Conservation (phyloP, 2,888 invertebrate species). For the Morpho deidamia region DNA sequence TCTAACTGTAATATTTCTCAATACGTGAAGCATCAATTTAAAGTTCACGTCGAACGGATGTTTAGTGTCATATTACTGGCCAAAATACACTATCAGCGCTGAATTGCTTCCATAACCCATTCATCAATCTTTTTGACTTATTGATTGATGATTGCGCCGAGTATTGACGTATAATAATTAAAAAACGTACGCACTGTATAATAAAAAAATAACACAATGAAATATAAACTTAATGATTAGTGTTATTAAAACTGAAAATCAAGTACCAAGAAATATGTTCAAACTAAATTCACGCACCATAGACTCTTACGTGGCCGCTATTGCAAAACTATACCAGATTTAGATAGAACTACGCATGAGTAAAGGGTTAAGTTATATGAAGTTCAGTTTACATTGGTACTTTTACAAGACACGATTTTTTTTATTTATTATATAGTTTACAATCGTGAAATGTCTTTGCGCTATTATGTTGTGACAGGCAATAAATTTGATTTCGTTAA, state of each 20-base stretch:
- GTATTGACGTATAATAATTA: constrained; percentile 70
- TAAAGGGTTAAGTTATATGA: constrained; percentile 15
- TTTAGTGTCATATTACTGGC: constrained; percentile 72
- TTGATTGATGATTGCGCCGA: constrained; percentile 66
- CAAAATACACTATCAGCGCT: constrained; percentile 62
- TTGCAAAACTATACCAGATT: neutral
- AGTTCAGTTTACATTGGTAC: neutral
- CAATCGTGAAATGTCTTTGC: constrained; percentile 39
- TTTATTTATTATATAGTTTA: constrained; percentile 54
- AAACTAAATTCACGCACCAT: neutral
- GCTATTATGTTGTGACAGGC: constrained; percentile 35
- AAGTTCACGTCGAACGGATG: constrained; percentile 37
- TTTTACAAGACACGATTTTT: constrained; percentile 31
- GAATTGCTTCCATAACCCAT: constrained; percentile 62
- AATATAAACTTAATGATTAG: neutral
- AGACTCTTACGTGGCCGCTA: neutral
- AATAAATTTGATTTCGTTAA: constrained; percentile 48
- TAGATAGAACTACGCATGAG: constrained; percentile 12
- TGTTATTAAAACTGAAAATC: neutral
- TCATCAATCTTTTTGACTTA: constrained; percentile 70
- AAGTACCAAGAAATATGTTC: neutral
- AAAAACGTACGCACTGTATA: constrained; percentile 38
- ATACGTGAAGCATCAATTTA: constrained; percentile 24
- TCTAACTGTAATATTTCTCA: neutral
- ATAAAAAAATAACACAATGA: neutral